Percentiles rank a stretch among this genome's conserved stretches.
phyloP scores from a whole-genome alignment of 2,888 invertebrate species.

The Deilephila porcellus region DNA sequence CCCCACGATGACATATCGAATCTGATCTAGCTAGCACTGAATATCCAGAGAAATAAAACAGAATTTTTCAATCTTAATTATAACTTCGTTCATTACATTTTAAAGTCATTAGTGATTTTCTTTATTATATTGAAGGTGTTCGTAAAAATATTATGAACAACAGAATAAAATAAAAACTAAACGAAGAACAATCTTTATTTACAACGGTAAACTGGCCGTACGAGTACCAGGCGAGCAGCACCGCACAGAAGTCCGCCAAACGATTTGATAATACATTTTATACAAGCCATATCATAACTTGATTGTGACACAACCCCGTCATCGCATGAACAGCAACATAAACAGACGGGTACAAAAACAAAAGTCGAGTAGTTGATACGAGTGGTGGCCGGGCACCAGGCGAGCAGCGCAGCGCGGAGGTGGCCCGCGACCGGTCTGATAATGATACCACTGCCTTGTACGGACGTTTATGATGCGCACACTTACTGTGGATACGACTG shows the following conservation, averaged over 20 bases:
- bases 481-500: conserved; percentile 64
- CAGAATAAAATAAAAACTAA: not conserved
- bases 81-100: too few relatives aligned
- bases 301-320: conserved; percentile 11
- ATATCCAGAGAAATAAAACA: too few relatives aligned
- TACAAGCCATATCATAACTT: conserved; percentile 10
- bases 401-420: conserved; percentile 65
- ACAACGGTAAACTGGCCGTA: not conserved
- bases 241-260: not conserved
- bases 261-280: conserved; percentile 1
- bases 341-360: conserved; percentile 76
- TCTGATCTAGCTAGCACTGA: too few relatives aligned
- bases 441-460: conserved; percentile 82
- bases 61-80: too few relatives aligned
- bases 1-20: too few relatives aligned
- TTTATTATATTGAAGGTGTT: too few relatives aligned
- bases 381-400: conserved; percentile 65
- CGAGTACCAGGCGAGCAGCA: not conserved
- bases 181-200: not conserved
- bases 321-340: conserved; percentile 72
- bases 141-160: not conserved
- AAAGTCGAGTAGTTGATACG: conserved; percentile 51
- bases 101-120: too few relatives aligned
- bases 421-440: conserved; percentile 74
- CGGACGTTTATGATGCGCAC: conserved; percentile 75